Conservation (phyloP, 53 echinoderm and acorn worm genomes). For the Stichopus horrens region DNA sequence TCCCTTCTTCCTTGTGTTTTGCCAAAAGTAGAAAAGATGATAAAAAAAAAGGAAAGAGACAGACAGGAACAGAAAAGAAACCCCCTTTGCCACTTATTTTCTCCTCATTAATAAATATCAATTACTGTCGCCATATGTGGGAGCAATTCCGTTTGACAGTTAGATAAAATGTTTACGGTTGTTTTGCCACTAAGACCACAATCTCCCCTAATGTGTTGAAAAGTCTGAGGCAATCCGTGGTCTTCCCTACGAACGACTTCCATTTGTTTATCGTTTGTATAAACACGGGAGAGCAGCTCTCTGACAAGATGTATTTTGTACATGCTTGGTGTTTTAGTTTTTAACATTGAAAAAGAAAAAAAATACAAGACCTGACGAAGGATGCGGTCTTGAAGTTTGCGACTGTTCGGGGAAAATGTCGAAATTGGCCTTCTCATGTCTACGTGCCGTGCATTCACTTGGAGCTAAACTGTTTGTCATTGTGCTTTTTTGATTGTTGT, state of each 20-base stretch:
- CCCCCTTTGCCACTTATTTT: constrained; percentile 8
- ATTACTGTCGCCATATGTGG: constrained; percentile 7
- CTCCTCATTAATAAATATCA: constrained; percentile 48
- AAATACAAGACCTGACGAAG: neutral
- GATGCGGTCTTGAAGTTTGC: too few relatives aligned
- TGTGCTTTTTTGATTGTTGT: too few relatives aligned
- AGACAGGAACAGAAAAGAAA: neutral
- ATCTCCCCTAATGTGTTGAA: neutral
- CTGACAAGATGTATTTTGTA: constrained; percentile 28
- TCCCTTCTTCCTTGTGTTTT: neutral
- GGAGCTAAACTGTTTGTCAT: too few relatives aligned
- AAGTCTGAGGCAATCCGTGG: constrained; percentile 38
- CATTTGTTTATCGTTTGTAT: constrained; percentile 35
- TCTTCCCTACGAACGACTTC: neutral
- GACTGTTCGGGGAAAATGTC: too few relatives aligned
- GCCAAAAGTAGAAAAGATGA: neutral
- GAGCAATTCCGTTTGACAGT: constrained; percentile 24
- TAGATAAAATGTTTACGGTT: constrained; percentile 40
- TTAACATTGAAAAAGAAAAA: neutral
- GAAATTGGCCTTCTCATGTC: too few relatives aligned
- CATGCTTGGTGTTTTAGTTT: neutral
- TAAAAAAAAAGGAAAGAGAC: too few relatives aligned
- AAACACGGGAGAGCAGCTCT: neutral
- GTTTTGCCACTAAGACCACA: constrained; percentile 22
- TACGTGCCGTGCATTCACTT: too few relatives aligned